Conservation (phyloP, 2,797 vertebrate genomes). For the Muraenolepis orangiensis region DNA sequence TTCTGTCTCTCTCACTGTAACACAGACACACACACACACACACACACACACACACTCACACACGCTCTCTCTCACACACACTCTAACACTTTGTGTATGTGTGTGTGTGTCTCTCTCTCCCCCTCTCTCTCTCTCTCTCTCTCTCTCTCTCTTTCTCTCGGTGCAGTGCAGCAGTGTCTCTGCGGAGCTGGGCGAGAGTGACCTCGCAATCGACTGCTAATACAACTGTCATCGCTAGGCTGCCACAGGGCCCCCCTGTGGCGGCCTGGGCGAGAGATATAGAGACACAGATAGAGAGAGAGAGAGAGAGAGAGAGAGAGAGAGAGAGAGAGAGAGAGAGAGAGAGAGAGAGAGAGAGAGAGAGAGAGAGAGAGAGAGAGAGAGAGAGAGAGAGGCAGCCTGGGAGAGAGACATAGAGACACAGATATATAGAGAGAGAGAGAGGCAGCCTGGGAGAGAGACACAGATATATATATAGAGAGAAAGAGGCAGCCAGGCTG, state of each 20-base stretch:
- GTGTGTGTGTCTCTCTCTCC: slow-evolving; percentile 6
- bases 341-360: not conserved
- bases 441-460: not conserved
- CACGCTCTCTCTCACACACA: slow-evolving; percentile 21
- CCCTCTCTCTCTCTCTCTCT: not conserved
- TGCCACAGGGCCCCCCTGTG: slow-evolving; percentile 25
- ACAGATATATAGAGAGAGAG: slow-evolving; percentile 9
- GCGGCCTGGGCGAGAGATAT: not conserved
- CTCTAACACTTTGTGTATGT: slow-evolving; percentile 20
- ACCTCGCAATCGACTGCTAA: slow-evolving; percentile 77
- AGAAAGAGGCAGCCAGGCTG: slow-evolving; percentile 11
- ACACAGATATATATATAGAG: not conserved
- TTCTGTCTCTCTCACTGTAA: no score
- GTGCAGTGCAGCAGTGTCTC: slow-evolving; percentile 53
- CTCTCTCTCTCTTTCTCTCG: not conserved
- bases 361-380: not conserved
- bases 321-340: not conserved
- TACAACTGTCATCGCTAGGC: slow-evolving; percentile 74
- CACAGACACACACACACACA: not conserved
- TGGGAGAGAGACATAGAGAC: not conserved
- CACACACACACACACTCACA: not conserved
- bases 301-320: not conserved
- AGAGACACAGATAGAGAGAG: slow-evolving; percentile 11
- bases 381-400: not conserved
- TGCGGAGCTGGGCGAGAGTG: slow-evolving; percentile 65